These are phyloP conservation scores for Ceuthmochares aereus DNA, from an alignment of 2,113 vertebrate species.

Conservation along the genomic window DNA sequence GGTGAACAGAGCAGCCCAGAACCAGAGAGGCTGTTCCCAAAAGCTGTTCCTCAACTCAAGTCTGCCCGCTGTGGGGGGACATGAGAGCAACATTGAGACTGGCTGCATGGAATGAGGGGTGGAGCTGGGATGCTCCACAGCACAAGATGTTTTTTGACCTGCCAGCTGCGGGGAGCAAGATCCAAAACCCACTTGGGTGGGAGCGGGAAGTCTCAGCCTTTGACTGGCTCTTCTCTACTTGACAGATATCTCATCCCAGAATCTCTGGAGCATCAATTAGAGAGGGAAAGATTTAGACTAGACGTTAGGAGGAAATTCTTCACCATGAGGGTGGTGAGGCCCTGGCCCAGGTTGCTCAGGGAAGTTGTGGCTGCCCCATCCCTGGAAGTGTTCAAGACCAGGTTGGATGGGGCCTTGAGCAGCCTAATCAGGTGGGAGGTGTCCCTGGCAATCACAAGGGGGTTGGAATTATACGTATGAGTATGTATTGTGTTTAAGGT, in stretches of 20 bases:
- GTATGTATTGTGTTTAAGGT: no score
- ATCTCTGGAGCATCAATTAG: no score
- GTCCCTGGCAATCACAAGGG: no score
- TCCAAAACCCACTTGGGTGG: background rate
- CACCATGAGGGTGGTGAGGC: no score
- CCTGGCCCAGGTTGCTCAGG: no score
- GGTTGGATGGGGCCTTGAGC: no score
- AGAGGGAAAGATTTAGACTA: no score
- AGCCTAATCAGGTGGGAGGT: no score
- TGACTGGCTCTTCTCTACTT: background rate
- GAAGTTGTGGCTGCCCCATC: no score
- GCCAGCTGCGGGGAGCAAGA: background rate
- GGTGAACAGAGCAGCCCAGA: background rate
- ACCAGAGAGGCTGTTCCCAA: background rate
- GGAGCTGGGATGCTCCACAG: background rate
- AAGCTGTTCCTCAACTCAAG: background rate
- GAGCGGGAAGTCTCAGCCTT: background rate
- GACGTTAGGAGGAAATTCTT: no score
- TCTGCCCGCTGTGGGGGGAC: fast-evolving
- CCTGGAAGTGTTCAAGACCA: no score
- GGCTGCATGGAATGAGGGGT: background rate
- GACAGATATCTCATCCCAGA: background rate
- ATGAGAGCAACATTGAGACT: background rate
- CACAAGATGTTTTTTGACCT: background rate
- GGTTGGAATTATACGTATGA: no score